phyloP scores from a whole-genome alignment of 2,113 vertebrate species.

The Xiphias gladius region DNA sequence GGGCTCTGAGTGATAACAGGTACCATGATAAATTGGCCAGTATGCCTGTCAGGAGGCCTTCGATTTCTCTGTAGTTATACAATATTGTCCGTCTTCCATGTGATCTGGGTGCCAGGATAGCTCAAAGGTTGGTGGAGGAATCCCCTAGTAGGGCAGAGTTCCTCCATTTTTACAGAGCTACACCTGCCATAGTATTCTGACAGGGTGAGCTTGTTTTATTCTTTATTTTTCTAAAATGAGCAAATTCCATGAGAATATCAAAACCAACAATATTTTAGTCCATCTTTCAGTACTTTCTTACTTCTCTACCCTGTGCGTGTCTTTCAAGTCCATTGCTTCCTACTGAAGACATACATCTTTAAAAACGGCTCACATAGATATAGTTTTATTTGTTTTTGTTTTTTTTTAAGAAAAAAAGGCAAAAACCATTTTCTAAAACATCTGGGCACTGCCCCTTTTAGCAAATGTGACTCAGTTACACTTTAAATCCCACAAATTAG shows the following conservation, averaged over 20 bases:
- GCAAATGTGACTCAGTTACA: no score
- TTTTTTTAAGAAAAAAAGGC: no score
- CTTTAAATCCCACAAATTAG: no score
- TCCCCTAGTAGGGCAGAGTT: not conserved
- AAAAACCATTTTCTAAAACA: no score
- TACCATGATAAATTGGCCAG: slow-evolving; percentile 30
- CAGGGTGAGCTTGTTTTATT: not conserved
- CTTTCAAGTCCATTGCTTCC: no score
- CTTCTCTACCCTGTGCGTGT: no score
- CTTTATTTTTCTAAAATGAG: no score
- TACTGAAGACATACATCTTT: no score
- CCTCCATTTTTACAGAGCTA: not conserved
- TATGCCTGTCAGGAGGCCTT: slow-evolving; percentile 11
- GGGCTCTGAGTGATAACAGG: slow-evolving; percentile 40
- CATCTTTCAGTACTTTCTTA: not conserved
- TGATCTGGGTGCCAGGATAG: not conserved
- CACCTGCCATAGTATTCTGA: not conserved
- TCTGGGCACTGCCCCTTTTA: no score
- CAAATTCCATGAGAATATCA: no score
- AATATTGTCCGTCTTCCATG: not conserved
- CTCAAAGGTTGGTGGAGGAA: slow-evolving; percentile 1
- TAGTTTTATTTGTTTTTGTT: no score
- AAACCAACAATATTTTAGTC: not conserved
- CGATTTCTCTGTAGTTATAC: slow-evolving; percentile 2
- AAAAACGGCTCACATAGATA: no score